Base-by-base conservation (phyloP, 1,140 invertebrate genomes). In the Wasmannia auropunctata region DNA sequence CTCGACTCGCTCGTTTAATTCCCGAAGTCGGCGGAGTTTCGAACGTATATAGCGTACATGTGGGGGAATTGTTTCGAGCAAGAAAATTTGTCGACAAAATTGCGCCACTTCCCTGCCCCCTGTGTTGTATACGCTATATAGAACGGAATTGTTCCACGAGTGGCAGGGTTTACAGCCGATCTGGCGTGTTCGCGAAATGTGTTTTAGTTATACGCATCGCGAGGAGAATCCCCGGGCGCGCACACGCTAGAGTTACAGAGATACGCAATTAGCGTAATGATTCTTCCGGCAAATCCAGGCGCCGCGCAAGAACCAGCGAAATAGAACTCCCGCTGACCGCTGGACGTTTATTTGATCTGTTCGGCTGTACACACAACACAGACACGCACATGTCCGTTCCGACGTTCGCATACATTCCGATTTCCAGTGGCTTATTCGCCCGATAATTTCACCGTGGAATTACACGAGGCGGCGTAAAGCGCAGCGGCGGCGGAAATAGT, bases 381-480 rank as follows among this genome's bases (percentile, higher is more conserved):
- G n/a, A n/a, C n/a, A n/a, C n/a, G n/a, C n/a, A n/a, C n/a, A n/a
- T n/a, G n/a, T 7, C 16, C 22, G 22, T 37, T 22, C 3, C n/a
- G n/a, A 16, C 14, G 8, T 67, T 67, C 14, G 10, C 16, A 28
- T 19, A 14, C 22, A 43, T 40, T 22, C 37, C 31, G 62, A 49
- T 34, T 80, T 34, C 14, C n/a, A 22, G 34, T 3, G 7, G 54
- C 22, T 49, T 85, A 49, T 85, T 58, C 43, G 22, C 22, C 43
- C 34, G n/a, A 65, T 86, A 85, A 86, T 85, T 85, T 65, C 46
- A 40, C 43, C 3, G 22, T 86, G 69, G 14, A 74, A 65, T 63
- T 51, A n/a, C 40, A 40, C 16, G 28, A 54, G 22, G 31, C 11
- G 19, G 19, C 34, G 43, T 3, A 16, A 49, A 76, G 11, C n/a